These are phyloP conservation scores for Antheraea pernyi DNA, from an alignment of 1,140 invertebrate genomes.

Conservation along the genomic window DNA sequence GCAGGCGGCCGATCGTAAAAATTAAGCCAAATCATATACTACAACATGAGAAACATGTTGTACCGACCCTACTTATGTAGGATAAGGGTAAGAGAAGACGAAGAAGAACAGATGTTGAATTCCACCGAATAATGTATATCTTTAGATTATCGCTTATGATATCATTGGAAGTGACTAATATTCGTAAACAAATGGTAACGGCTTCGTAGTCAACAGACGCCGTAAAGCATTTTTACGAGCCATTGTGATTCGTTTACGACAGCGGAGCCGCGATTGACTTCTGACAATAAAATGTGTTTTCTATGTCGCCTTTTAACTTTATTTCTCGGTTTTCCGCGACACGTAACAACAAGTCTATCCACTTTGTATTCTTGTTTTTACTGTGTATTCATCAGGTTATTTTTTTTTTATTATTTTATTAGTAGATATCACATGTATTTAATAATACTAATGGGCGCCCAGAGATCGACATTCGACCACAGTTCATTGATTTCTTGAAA, in stretches of 20 bases:
- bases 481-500: too few relatives aligned
- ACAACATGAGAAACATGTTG: too few relatives aligned
- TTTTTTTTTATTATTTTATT: too few relatives aligned
- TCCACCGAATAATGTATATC: neutral
- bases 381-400: neutral
- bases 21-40: too few relatives aligned
- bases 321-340: conserved; percentile 24
- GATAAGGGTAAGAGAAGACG: too few relatives aligned
- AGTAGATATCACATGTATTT: too few relatives aligned
- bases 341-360: neutral
- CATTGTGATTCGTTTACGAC: conserved; percentile 53
- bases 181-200: conserved; percentile 34
- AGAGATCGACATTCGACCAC: too few relatives aligned
- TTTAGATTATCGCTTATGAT: neutral
- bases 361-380: neutral
- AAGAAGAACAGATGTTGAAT: too few relatives aligned
- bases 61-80: too few relatives aligned
- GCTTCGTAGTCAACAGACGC: conserved; percentile 28
- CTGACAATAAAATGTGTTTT: conserved; percentile 57
- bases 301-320: conserved; percentile 41
- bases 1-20: too few relatives aligned
- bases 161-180: conserved; percentile 13
- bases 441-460: too few relatives aligned
- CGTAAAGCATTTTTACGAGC: conserved; percentile 54
- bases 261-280: conserved; percentile 49